These are phyloP conservation scores for Triplophysa tibetana DNA, from an alignment of 2,113 vertebrate species.

Conservation along the genomic window DNA sequence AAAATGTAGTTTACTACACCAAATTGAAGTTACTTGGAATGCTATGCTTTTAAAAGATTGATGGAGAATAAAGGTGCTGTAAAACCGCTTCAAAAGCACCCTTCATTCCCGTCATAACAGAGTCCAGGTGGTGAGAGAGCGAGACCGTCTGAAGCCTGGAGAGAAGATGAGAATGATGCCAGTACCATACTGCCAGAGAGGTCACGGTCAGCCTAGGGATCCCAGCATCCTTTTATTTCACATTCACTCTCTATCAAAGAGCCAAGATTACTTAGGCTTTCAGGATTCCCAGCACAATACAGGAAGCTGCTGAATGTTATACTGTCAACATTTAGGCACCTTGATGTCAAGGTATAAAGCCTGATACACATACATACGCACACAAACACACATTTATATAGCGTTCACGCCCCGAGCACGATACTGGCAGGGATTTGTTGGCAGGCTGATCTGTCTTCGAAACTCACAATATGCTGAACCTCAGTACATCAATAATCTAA, in stretches of 20 bases:
- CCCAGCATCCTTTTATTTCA: conserved; percentile 17
- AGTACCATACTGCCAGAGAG: conserved; percentile 7
- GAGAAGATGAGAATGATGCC: conserved; percentile 15
- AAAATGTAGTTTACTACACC: no score
- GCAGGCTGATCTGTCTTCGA: conserved; percentile 10
- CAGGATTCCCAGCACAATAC: background rate
- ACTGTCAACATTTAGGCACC: background rate
- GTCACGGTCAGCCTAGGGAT: conserved; percentile 4
- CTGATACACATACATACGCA: background rate
- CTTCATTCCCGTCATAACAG: conserved; percentile 27
- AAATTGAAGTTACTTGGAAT: background rate
- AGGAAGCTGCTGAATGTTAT: background rate
- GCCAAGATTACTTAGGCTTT: background rate
- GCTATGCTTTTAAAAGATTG: background rate
- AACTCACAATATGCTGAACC: conserved; percentile 13
- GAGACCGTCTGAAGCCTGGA: conserved; percentile 27
- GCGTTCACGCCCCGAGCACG: conserved; percentile 2
- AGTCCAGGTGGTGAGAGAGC: conserved; percentile 31
- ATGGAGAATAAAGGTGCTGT: no score
- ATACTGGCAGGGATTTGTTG: conserved; percentile 23
- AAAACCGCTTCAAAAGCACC: background rate
- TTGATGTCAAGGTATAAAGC: background rate
- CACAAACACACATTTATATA: conserved; percentile 27
- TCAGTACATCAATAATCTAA: conserved; percentile 3
- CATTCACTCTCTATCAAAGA: conserved; percentile 6